Evolutionary conservation across 2,888 invertebrate species (phyloP).

Genomic region (Didymodactylos carnosus): DNA sequence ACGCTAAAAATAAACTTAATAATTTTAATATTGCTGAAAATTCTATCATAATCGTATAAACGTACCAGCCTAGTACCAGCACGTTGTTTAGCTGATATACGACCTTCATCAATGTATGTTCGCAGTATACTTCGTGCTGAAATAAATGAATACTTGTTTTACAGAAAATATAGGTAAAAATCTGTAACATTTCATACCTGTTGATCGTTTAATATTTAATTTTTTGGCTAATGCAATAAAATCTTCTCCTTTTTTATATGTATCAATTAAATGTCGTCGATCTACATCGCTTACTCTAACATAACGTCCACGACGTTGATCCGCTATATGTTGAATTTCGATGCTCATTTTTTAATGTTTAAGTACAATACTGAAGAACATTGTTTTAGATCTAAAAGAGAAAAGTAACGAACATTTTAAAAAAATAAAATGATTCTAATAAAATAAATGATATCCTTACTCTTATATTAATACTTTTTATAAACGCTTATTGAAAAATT

Average conservation of each 20-base stretch:
- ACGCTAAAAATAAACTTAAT: no score
- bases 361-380: no score
- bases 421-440: no score
- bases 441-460: no score
- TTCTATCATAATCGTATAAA: no score
- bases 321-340: background rate
- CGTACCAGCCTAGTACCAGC: background rate
- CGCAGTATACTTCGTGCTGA: background rate
- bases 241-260: background rate
- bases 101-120: background rate
- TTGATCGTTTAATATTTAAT: background rate
- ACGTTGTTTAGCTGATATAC: background rate
- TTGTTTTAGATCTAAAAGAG: no score
- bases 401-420: no score
- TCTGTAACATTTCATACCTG: background rate
- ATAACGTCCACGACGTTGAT: background rate
- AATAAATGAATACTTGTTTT: background rate
- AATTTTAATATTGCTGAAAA: no score
- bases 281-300: background rate
- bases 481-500: no score
- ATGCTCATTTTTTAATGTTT: no score
- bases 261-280: background rate
- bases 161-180: background rate
- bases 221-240: background rate
- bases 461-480: no score